Conservation (phyloP, 2,113 vertebrate genomes). For the Speoplatyrhinus poulsoni region DNA sequence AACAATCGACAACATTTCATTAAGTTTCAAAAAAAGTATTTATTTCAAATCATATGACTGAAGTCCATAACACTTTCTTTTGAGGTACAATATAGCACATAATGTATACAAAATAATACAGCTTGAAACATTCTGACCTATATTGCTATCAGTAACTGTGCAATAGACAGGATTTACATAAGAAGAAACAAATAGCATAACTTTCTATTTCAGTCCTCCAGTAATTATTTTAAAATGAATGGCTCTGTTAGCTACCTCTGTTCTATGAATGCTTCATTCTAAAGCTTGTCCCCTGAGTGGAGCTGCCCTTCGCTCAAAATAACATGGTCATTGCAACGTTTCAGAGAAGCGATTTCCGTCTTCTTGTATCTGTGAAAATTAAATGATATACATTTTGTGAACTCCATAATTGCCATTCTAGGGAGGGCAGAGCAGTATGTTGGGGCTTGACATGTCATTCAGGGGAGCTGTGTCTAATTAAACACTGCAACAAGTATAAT, state of each 20-base stretch:
- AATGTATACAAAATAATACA: conserved; percentile 62
- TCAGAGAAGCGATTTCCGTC: conserved; percentile 57
- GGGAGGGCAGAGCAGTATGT: conserved; percentile 40
- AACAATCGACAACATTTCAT: conserved; percentile 1
- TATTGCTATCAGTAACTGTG: conserved; percentile 42
- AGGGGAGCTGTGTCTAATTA: conserved; percentile 61
- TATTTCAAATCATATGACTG: conserved; percentile 70
- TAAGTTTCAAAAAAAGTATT: conserved; percentile 52
- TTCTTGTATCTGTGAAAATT: conserved; percentile 47
- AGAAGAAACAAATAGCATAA: conserved; percentile 7
- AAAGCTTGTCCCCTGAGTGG: not conserved
- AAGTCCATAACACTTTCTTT: conserved; percentile 58
- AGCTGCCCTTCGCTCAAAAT: conserved; percentile 46
- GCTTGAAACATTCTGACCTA: conserved; percentile 52
- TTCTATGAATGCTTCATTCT: too few relatives aligned
- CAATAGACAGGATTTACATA: conserved; percentile 18
- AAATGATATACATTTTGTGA: conserved; percentile 42
- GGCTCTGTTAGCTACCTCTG: too few relatives aligned
- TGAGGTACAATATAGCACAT: conserved; percentile 67
- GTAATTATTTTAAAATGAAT: too few relatives aligned
- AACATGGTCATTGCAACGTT: conserved; percentile 41
- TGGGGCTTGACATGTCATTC: conserved; percentile 43
- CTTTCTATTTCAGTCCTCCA: too few relatives aligned
- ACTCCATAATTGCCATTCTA: conserved; percentile 55
- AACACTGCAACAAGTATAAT: conserved; percentile 61